Evolutionary conservation across 2,888 invertebrate genomes (phyloP), one percentile per base, ranked within the genome.

Genomic region (Blastobasis adustella): DNA sequence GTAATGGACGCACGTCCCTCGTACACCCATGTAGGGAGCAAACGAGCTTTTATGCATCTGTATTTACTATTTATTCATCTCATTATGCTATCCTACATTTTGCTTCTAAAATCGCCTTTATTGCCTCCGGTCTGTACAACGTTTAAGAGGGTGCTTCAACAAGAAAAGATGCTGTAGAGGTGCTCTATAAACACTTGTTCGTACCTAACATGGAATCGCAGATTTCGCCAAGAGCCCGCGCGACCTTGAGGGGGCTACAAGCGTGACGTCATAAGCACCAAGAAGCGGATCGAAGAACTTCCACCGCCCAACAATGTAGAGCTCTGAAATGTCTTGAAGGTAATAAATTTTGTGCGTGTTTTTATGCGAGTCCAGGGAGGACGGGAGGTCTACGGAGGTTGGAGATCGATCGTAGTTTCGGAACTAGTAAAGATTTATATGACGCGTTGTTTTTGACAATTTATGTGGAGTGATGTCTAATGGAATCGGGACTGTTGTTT

Each of bases 251-350:
- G 56, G 59, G 54, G 56, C 54, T 50, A 55, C 51, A 44, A 53
- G 57, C 53, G 56, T 66, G 65, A 66, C 65, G 63, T 64, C 61
- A 64, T 48, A 49, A 49, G 48, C 45, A 49, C 38, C 38, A 52
- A 54, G 56, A 60, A 56, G 57, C 57, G 57, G 54, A 51, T 49
- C 49, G 46, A 53, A 47, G 5, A 10, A 38, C 49, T 45, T 46
- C 49, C 42, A 49, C 37, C 49, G 49, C 10, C 56, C 54, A 54
- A 49, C 45, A 51, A 45, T 48, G 49, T 10, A 43, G 56, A 54
- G 49, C 56, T 53, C 7, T 52, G 50, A 43, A 51, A 39, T 36
- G 46, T 42, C 40, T 40, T 38, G 36, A 49, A 47, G 43, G 49
- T 45, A 48, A 48, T 48, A 49, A 46, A 45, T 46, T 52, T 37